Evolutionary conservation across 2,797 vertebrate species (phyloP).

Genomic region (Florisuga fusca): DNA sequence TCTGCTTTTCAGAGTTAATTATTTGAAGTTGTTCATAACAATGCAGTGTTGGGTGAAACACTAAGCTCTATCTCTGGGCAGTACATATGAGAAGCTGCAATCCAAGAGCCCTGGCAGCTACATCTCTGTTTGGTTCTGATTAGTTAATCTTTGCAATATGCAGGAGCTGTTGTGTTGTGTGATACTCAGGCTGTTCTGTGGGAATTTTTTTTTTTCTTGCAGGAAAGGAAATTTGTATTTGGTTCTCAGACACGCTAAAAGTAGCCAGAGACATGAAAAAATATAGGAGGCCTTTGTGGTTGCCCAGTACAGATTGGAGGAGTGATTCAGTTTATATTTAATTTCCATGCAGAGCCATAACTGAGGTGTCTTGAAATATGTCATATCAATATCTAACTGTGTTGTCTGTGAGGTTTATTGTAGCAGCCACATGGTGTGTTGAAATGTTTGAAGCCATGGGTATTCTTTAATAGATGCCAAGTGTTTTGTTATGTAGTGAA

Average conservation of each 20-base stretch:
- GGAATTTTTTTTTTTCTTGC: fast-evolving
- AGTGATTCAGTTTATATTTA: not conserved
- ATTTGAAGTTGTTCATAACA: fast-evolving
- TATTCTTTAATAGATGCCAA: not conserved
- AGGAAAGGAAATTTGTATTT: not conserved
- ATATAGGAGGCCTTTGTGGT: not conserved
- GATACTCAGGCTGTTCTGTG: not conserved
- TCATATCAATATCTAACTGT: not conserved
- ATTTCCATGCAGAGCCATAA: not conserved
- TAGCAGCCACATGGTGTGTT: not conserved
- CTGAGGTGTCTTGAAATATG: not conserved
- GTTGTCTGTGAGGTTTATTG: not conserved
- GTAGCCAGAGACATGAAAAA: not conserved
- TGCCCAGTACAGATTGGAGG: not conserved
- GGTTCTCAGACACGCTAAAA: not conserved
- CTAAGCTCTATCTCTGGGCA: not conserved
- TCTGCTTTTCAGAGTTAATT: not conserved
- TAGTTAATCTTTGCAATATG: not conserved
- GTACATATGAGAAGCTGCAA: not conserved
- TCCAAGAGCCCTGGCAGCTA: fast-evolving
- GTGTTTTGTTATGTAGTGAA: not conserved
- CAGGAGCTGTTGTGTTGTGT: not conserved
- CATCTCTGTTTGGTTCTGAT: not conserved
- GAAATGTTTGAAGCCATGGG: not conserved
- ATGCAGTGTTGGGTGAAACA: not conserved